Percentiles rank a stretch among this genome's conserved stretches.
These are phyloP conservation scores for Zaprionus davidi DNA, from an alignment of 1,140 invertebrate genomes.

Conservation along the genomic window DNA sequence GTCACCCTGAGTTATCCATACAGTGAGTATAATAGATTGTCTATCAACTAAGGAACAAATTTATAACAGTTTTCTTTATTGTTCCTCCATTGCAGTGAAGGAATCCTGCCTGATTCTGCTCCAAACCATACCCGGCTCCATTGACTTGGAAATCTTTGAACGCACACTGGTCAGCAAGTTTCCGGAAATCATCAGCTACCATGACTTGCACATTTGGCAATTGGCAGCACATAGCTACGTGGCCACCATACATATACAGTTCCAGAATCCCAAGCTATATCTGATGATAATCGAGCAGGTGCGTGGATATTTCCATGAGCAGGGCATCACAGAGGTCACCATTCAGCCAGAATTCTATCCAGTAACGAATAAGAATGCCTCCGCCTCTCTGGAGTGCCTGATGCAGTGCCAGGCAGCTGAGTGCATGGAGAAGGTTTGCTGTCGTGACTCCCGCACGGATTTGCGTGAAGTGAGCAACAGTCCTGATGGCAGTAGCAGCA, in stretches of 20 bases:
- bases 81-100: constrained; percentile 87
- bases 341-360: constrained; percentile 91
- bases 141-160: constrained; percentile 89
- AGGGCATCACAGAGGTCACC: constrained; percentile 91
- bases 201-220: constrained; percentile 93
- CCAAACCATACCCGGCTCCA: constrained; percentile 92
- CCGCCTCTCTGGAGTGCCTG: constrained; percentile 72
- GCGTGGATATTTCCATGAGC: constrained; percentile 88
- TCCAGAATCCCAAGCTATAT: constrained; percentile 86
- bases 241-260: constrained; percentile 90
- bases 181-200: constrained; percentile 91
- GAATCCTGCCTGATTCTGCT: constrained; percentile 91
- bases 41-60: not conserved
- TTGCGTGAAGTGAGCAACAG: constrained; percentile 65
- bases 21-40: constrained; percentile 85
- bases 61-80: not conserved
- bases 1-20: constrained; percentile 90
- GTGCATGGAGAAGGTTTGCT: constrained; percentile 78
- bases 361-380: constrained; percentile 60
- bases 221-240: constrained; percentile 89
- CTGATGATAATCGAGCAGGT: constrained; percentile 87
- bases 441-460: constrained; percentile 72
- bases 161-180: constrained; percentile 88
- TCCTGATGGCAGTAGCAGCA: constrained; percentile 37
- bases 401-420: constrained; percentile 74